Evolutionary conservation across 2,797 vertebrate genomes (phyloP).

Genomic region (Lophotriccus pileatus): DNA sequence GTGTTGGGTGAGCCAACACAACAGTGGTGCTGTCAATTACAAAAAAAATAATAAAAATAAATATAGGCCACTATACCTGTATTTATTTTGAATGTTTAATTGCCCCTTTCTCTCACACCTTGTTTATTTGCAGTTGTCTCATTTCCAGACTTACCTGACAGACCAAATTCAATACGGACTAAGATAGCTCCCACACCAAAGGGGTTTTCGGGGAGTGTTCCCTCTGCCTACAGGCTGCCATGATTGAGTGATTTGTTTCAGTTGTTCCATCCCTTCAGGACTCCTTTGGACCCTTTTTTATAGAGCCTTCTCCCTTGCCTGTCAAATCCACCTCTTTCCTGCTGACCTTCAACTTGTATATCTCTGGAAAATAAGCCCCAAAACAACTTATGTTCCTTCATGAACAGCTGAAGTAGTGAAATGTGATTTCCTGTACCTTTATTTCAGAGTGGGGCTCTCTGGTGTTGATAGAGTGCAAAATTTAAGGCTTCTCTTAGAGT

Average conservation of each 20-base stretch:
- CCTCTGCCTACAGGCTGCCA: not conserved
- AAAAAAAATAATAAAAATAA: not conserved
- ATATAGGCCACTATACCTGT: not conserved
- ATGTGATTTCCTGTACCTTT: not conserved
- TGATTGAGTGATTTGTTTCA: not conserved
- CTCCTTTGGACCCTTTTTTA: not conserved
- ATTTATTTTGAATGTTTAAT: not conserved
- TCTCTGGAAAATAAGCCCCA: not conserved
- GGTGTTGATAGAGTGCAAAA: not conserved
- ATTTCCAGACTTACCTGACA: too few species aligned
- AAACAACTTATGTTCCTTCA: not conserved
- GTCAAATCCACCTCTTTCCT: not conserved
- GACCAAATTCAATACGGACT: too few species aligned
- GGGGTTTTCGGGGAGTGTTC: too few species aligned
- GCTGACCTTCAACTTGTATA: not conserved
- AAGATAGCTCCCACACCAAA: too few species aligned
- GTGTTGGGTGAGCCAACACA: not conserved
- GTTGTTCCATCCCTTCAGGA: not conserved
- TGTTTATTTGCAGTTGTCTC: not conserved
- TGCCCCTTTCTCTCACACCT: not conserved
- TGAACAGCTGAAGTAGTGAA: not conserved
- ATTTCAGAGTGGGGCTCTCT: not conserved
- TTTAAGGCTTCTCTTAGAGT: not conserved
- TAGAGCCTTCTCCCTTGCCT: not conserved
- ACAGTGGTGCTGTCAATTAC: not conserved